A percentile compares a stretch with the other conserved stretches of the same genome.
These are phyloP conservation scores for Unio delphinus DNA, from an alignment of 2,888 invertebrate genomes.

Conservation along the genomic window DNA sequence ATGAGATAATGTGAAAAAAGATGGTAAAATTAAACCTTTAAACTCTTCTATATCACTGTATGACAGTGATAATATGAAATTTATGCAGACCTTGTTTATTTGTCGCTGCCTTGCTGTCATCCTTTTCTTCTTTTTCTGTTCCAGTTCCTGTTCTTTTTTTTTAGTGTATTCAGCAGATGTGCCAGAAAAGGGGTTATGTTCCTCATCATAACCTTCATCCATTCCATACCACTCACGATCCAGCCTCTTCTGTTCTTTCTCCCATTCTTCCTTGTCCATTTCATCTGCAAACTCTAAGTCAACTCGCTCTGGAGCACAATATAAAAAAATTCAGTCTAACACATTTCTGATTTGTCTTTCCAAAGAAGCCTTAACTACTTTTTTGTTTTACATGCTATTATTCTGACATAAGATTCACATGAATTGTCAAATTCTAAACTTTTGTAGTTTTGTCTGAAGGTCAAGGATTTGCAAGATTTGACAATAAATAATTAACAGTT, in stretches of 20 bases:
- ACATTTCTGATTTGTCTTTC: too few species aligned
- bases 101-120: conserved; percentile 96
- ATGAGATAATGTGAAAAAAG: too few species aligned
- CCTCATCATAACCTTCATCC: conserved; percentile 87
- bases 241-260: conserved; percentile 67
- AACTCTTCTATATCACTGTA: too few species aligned
- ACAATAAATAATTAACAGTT: too few species aligned
- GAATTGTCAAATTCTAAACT: too few species aligned
- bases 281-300: conserved; percentile 70
- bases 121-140: conserved; percentile 89
- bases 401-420: too few species aligned
- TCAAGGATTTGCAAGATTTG: too few species aligned
- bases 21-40: too few species aligned
- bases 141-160: conserved; percentile 93
- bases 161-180: conserved; percentile 93
- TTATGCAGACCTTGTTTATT: conserved; percentile 82
- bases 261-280: conserved; percentile 76
- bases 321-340: neutral
- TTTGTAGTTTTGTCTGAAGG: too few species aligned
- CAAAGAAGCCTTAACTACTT: too few species aligned
- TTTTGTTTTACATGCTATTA: too few species aligned
- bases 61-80: neutral
- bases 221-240: conserved; percentile 98
- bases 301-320: conserved; percentile 26
- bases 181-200: conserved; percentile 88